Percentiles rank a stretch among this genome's conserved stretches.
phyloP scores from a whole-genome alignment of 2,113 vertebrate genomes.

The Acanthochromis polyacanthus region DNA sequence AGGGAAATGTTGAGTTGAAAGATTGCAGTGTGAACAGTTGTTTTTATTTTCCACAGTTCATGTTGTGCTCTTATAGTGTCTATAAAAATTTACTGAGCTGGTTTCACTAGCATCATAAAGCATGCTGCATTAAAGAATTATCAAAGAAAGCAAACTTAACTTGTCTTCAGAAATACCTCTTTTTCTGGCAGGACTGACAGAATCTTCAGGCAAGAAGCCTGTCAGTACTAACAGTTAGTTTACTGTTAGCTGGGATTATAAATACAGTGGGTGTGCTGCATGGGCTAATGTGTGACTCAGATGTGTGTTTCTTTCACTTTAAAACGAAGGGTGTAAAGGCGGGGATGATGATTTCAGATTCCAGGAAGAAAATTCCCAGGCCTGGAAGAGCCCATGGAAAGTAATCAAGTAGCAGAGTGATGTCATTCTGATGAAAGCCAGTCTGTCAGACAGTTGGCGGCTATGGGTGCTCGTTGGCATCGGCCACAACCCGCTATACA shows the following conservation, averaged over 20 bases:
- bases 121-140: neutral
- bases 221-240: conserved; percentile 6
- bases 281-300: conserved; percentile 31
- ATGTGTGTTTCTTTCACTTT: conserved; percentile 63
- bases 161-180: conserved; percentile 10
- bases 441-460: conserved; percentile 81
- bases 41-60: conserved; percentile 46
- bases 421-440: conserved; percentile 82
- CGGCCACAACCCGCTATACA: conserved; percentile 60
- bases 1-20: conserved; percentile 46
- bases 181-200: conserved; percentile 8
- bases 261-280: conserved; percentile 40
- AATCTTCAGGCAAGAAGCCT: conserved; percentile 17
- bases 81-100: conserved; percentile 26
- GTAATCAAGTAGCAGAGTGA: conserved; percentile 83
- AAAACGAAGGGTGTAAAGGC: conserved; percentile 63
- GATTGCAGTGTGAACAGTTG: conserved; percentile 45
- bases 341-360: conserved; percentile 73
- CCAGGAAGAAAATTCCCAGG: conserved; percentile 73
- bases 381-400: conserved; percentile 80
- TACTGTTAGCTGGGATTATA: conserved; percentile 36
- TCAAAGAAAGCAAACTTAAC: conserved; percentile 2
- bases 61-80: conserved; percentile 21
- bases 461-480: conserved; percentile 72
- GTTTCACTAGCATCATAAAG: conserved; percentile 20